Evolutionary conservation across 30 jellyfish, hydroid and myxozoan species (phyloP).

Genomic region (Aurelia sp.): DNA sequence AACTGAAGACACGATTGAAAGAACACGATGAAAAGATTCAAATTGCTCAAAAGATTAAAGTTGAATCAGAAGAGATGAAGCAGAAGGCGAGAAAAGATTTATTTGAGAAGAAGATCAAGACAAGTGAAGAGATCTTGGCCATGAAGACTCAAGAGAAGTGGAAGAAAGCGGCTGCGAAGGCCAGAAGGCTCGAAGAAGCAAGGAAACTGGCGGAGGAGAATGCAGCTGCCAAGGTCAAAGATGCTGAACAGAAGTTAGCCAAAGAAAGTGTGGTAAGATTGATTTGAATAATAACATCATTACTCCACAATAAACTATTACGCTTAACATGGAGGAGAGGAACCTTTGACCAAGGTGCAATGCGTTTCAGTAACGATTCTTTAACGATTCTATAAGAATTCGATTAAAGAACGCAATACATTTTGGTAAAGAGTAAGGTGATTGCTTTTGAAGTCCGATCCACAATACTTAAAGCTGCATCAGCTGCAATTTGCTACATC

Average conservation of each 20-base stretch:
- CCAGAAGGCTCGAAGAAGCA: conserved; percentile 52
- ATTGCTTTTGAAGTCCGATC: no score
- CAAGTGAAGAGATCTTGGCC: conserved; percentile 61
- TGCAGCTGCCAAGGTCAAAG: conserved; percentile 59
- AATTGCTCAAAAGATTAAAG: conserved; percentile 27
- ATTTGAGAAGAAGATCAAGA: conserved; percentile 50
- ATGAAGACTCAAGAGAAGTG: conserved; percentile 26
- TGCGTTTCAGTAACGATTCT: no score
- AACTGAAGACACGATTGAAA: conserved; percentile 19
- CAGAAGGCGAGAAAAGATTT: conserved; percentile 37
- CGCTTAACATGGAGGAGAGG: no score
- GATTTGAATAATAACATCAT: no score
- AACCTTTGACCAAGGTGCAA: no score
- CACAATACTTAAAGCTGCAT: no score
- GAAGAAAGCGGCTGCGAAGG: conserved; percentile 36
- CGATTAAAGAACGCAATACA: no score
- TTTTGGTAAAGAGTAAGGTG: no score
- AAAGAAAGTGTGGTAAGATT: conserved; percentile 15
- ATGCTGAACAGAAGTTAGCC: conserved; percentile 64
- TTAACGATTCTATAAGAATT: no score
- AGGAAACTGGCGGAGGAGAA: conserved; percentile 36
- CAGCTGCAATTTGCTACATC: no score
- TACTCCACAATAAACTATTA: no score
- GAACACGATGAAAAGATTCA: conserved; percentile 45
- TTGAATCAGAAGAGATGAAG: conserved; percentile 28